Base-by-base conservation (phyloP, 2,797 vertebrate species). In the Gymnocypris eckloni region DNA sequence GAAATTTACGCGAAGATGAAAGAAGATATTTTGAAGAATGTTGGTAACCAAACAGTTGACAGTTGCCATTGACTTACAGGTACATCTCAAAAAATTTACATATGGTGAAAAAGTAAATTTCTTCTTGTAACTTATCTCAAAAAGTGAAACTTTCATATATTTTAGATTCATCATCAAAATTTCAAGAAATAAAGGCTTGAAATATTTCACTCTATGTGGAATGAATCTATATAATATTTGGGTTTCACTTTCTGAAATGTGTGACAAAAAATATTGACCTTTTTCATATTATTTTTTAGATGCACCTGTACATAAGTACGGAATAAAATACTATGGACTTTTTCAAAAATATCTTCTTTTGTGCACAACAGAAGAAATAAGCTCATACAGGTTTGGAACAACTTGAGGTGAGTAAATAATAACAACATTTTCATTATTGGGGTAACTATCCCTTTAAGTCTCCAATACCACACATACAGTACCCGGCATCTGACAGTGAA, bases 401-500 rank as follows among this genome's bases (percentile, higher is more conserved):
- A 59, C 56, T 11, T 59, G 12, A 13, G 12, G 56, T n/a, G 22
- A 10, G 10, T 61, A 25, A 61, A 61, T 61, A n/a, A 25, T 61
- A n/a, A 61, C 56, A 61, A 1, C 25, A 25, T 64, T 64, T 64
- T 25, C n/a, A 28, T 33, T 16, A 15, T 16, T 33, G 64, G 6
- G 64, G 16, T 15, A 67, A 67, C 28, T 37, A 16, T 37, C 6
- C 7, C 28, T 18, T 67, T 67, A 67, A 18, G 64, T 20, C 75
- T 25, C 10, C n/a, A 28, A 45, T 20, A 72, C 33, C 28, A 69
- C 59, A 71, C 28, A 5, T 33, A 39, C 48, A n/a, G 16, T 69
- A 71, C 56, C 54, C 79, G 83, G 13, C 11, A 83, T 52, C 59
- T 84, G 86, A 89, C 87, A 89, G 78, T 33, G 59, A 85, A 87